phyloP scores from a whole-genome alignment of 2,113 vertebrate genomes.

The Nibea coibor region DNA sequence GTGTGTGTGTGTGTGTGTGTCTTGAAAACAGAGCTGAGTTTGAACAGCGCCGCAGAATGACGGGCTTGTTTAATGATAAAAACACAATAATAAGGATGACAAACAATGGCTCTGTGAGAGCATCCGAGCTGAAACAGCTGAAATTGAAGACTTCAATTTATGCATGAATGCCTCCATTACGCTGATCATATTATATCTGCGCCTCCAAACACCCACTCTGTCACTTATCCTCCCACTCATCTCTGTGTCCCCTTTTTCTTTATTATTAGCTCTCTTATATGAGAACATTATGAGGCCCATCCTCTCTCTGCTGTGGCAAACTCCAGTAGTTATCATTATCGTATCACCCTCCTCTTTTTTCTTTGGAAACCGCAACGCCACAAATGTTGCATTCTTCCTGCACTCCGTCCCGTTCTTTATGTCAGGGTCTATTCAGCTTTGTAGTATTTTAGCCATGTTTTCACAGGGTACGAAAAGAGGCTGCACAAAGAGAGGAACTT shows the following conservation, averaged over 20 bases:
- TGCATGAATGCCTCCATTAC: constrained; percentile 60
- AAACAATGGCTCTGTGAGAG: constrained; percentile 50
- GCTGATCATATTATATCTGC: constrained; percentile 50
- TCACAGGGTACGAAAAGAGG: neutral
- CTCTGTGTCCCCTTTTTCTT: constrained; percentile 11
- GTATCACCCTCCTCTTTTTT: constrained; percentile 9
- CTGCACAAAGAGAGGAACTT: constrained; percentile 37
- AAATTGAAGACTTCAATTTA: constrained; percentile 64
- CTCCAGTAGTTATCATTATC: constrained; percentile 24
- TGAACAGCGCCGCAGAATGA: constrained; percentile 35
- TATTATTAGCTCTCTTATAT: constrained; percentile 20
- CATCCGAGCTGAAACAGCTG: constrained; percentile 54
- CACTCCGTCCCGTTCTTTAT: neutral
- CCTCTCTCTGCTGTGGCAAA: constrained; percentile 7
- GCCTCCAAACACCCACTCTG: constrained; percentile 42
- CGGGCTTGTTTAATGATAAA: constrained; percentile 56
- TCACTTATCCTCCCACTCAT: constrained; percentile 57
- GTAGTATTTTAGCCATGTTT: constrained; percentile 38
- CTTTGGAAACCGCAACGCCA: constrained; percentile 12
- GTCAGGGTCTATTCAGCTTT: constrained; percentile 17
- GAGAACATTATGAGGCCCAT: constrained; percentile 20
- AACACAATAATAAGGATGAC: constrained; percentile 56
- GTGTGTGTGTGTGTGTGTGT: neutral
- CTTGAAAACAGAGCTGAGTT: constrained; percentile 46
- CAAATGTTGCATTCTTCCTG: neutral